Conservation (phyloP, 2,888 invertebrate genomes). For the Acanthosepion lycidas region DNA sequence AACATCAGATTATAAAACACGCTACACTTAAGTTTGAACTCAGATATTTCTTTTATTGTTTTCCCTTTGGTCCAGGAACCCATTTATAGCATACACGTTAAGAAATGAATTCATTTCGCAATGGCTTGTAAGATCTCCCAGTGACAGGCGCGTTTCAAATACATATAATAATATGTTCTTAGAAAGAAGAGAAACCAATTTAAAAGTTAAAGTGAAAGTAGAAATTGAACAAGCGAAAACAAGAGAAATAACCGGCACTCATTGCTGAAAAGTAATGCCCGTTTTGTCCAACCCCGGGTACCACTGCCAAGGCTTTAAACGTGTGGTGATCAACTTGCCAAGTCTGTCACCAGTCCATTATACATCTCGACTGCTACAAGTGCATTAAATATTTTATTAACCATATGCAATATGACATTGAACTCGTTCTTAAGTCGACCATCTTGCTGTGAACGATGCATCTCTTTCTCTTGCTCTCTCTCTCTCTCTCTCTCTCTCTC, state of each 20-base stretch:
- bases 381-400: slow-evolving; percentile 33
- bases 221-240: background rate
- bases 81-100: no score
- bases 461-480: background rate
- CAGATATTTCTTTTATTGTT: no score
- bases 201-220: no score
- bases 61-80: no score
- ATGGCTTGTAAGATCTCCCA: no score
- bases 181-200: no score
- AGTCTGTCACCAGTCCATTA: background rate
- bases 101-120: no score
- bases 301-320: background rate
- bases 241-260: background rate
- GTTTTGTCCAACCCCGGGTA: background rate
- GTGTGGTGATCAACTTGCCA: background rate
- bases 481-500: background rate
- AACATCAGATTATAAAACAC: no score
- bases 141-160: no score
- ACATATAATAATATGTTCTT: no score
- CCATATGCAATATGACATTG: background rate
- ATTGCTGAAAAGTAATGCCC: background rate
- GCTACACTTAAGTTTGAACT: no score
- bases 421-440: background rate
- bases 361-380: background rate
- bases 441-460: background rate